Evolutionary conservation across 1,140 invertebrate species (phyloP).

Genomic region (Episyrphus balteatus): DNA sequence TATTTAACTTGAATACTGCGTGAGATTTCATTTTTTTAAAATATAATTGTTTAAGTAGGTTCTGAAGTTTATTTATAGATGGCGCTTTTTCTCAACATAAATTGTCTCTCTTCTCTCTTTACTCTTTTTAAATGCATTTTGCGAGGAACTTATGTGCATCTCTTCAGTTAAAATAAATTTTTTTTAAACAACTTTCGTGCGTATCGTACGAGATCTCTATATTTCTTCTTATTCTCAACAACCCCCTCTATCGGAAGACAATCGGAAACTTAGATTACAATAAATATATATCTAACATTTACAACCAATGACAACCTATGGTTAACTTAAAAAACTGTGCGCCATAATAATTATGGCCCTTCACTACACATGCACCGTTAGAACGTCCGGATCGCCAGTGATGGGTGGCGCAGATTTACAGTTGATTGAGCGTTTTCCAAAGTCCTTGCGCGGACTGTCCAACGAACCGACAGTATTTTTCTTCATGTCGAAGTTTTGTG

Average conservation of each 20-base stretch:
- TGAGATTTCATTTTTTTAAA: background rate
- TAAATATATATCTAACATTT: too few species aligned
- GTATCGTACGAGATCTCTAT: too few species aligned
- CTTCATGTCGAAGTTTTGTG: constrained; percentile 61
- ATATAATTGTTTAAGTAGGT: background rate
- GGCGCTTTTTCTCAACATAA: background rate
- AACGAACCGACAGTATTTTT: constrained; percentile 65
- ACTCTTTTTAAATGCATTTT: constrained; percentile 2
- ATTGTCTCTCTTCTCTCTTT: background rate
- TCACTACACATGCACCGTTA: constrained; percentile 44
- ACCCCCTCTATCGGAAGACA: too few species aligned
- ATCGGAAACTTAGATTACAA: too few species aligned
- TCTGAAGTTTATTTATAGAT: background rate
- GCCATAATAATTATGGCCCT: background rate
- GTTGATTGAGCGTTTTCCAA: constrained; percentile 52
- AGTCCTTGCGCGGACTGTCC: constrained; percentile 64
- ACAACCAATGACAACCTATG: background rate
- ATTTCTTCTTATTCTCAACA: too few species aligned
- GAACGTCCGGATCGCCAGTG: constrained; percentile 39
- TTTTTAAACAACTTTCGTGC: too few species aligned
- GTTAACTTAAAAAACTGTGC: background rate
- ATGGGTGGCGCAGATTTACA: constrained; percentile 36
- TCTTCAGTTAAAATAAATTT: too few species aligned
- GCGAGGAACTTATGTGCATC: too few species aligned
- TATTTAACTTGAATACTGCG: constrained; percentile 1